phyloP scores from a whole-genome alignment of 2,888 invertebrate species.

The Spodoptera picta region DNA sequence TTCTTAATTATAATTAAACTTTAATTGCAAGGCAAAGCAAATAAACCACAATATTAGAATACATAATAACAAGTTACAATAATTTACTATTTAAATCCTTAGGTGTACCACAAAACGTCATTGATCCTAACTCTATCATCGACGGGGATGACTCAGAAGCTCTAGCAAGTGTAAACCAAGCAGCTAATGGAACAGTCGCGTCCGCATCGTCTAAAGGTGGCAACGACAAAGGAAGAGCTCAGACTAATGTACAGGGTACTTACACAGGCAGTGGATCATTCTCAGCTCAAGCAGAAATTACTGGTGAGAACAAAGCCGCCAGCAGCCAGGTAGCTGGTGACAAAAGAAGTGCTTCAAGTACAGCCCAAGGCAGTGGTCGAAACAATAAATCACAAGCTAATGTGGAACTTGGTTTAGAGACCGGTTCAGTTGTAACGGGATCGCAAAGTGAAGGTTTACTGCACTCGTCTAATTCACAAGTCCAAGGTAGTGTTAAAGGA shows the following conservation, averaged over 20 bases:
- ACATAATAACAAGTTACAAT: no score
- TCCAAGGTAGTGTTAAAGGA: constrained; percentile 94
- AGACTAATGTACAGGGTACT: constrained; percentile 94
- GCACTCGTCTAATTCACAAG: constrained; percentile 94
- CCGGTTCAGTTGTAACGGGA: constrained; percentile 92
- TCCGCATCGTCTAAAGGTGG: constrained; percentile 93
- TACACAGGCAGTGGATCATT: constrained; percentile 94
- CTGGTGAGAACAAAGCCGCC: constrained; percentile 92
- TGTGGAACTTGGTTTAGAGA: constrained; percentile 92
- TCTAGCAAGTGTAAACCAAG: constrained; percentile 89
- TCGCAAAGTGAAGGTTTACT: constrained; percentile 93
- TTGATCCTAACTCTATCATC: constrained; percentile 75
- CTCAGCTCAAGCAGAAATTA: constrained; percentile 94
- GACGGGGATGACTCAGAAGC: constrained; percentile 93
- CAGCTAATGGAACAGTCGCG: constrained; percentile 91
- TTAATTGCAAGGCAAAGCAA: no score
- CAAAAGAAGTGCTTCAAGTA: constrained; percentile 92
- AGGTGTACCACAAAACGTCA: constrained; percentile 79
- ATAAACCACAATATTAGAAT: no score
- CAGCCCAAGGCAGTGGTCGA: constrained; percentile 92
- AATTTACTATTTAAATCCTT: constrained; percentile 48
- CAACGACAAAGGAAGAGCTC: constrained; percentile 92
- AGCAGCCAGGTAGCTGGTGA: constrained; percentile 92
- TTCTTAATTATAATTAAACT: no score
- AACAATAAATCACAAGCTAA: constrained; percentile 93